phyloP scores from a whole-genome alignment of 1,140 invertebrate species.

The Ruditapes philippinarum region DNA sequence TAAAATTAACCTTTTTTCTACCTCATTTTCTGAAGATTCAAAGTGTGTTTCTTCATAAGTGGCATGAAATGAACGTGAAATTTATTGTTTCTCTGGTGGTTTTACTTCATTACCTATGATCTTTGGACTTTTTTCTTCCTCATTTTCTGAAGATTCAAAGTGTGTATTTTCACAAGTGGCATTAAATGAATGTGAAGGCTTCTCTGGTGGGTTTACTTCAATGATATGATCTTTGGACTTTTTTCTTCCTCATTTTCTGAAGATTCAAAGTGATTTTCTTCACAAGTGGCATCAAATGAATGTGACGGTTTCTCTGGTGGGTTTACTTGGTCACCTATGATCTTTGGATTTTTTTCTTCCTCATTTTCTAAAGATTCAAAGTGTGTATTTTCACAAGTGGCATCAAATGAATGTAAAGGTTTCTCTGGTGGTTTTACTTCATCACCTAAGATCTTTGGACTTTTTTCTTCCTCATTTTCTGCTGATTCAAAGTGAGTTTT shows the following conservation, averaged over 20 bases:
- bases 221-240: conserved; percentile 4
- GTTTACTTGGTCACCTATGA: conserved; percentile 13
- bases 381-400: conserved; percentile 5
- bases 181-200: not conserved
- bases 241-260: conserved; percentile 18
- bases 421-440: conserved; percentile 2
- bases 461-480: conserved; percentile 12
- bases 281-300: not conserved
- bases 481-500: not conserved
- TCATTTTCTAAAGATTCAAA: conserved; percentile 13
- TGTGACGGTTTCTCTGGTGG: conserved; percentile 4
- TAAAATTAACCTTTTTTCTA: not conserved
- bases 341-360: not conserved
- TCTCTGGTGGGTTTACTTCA: not conserved
- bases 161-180: not conserved
- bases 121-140: not conserved
- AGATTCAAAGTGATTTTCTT: conserved; percentile 1
- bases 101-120: conserved; percentile 11
- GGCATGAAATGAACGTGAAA: not conserved
- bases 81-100: not conserved
- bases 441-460: conserved; percentile 5
- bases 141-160: conserved; percentile 12
- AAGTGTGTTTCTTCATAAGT: conserved; percentile 12
- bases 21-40: conserved; percentile 18
- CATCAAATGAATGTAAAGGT: conserved; percentile 14